Evolutionary conservation across 1,140 invertebrate species (phyloP).

Genomic region (Plodia interpunctella): DNA sequence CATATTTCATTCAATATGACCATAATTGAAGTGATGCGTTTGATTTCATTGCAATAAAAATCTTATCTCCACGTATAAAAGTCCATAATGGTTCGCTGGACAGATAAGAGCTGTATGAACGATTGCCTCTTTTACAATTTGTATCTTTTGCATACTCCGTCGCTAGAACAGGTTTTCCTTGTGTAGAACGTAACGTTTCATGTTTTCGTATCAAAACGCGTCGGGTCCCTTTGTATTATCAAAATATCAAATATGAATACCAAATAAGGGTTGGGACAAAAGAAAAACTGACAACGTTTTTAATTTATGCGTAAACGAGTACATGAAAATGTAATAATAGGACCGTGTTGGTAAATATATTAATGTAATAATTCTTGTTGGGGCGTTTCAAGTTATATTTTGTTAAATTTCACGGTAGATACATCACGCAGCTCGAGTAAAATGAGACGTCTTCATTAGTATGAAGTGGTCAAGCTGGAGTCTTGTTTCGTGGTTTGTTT

Average conservation of each 20-base stretch:
- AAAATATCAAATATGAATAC: slow-evolving; percentile 76
- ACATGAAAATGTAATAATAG: slow-evolving; percentile 76
- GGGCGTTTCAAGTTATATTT: slow-evolving; percentile 52
- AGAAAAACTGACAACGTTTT: slow-evolving; percentile 71
- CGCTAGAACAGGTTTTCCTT: slow-evolving; percentile 68
- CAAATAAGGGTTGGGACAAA: slow-evolving; percentile 75
- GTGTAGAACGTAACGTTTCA: slow-evolving; percentile 59
- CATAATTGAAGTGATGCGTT: slow-evolving; percentile 65
- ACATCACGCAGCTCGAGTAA: slow-evolving; percentile 60
- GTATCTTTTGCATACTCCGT: slow-evolving; percentile 72
- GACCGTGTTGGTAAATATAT: slow-evolving; percentile 75
- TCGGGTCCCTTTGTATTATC: slow-evolving; percentile 66
- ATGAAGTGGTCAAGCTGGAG: slow-evolving; percentile 27
- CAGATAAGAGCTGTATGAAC: slow-evolving; percentile 62
- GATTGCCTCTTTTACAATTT: slow-evolving; percentile 75
- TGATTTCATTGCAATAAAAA: slow-evolving; percentile 46
- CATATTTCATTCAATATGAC: slow-evolving; percentile 74
- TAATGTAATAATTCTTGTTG: slow-evolving; percentile 70
- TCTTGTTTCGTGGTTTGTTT: slow-evolving; percentile 22
- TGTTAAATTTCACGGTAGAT: slow-evolving; percentile 74
- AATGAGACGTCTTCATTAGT: slow-evolving; percentile 67
- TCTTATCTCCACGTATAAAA: slow-evolving; percentile 49
- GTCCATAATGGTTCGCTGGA: slow-evolving; percentile 45
- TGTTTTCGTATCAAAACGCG: slow-evolving; percentile 63
- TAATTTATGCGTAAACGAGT: slow-evolving; percentile 74